Conservation (phyloP, 2,888 invertebrate species). For the Choreutis nemorana region DNA sequence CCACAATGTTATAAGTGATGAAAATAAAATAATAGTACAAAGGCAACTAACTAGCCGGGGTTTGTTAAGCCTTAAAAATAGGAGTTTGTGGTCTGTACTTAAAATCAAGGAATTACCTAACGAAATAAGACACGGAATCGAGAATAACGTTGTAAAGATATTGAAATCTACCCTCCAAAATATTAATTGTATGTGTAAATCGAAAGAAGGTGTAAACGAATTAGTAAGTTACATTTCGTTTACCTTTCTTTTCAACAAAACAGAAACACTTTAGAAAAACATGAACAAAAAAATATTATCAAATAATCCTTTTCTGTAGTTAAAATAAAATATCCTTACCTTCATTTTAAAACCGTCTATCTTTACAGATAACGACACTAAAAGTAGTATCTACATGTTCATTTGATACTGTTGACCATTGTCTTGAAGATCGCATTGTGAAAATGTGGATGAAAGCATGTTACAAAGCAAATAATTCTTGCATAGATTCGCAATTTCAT, state of each 20-base stretch:
- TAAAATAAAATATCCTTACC: too few species aligned
- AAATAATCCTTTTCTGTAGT: too few species aligned
- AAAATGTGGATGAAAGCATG: constrained; percentile 32
- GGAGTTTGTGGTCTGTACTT: constrained; percentile 27
- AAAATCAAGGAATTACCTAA: constrained; percentile 26
- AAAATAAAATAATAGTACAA: constrained; percentile 29
- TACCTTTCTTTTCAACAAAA: too few species aligned
- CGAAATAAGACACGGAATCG: constrained; percentile 7
- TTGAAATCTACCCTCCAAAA: background rate
- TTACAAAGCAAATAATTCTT: constrained; percentile 15
- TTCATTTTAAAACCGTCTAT: constrained; percentile 6
- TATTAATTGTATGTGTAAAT: background rate
- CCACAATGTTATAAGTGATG: constrained; percentile 24
- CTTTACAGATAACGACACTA: constrained; percentile 30
- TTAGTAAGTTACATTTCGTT: constrained; percentile 24
- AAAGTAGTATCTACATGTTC: constrained; percentile 30
- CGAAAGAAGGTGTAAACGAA: constrained; percentile 10
- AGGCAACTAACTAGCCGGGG: constrained; percentile 21
- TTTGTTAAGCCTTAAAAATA: too few species aligned
- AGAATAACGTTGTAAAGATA: background rate
- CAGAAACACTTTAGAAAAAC: too few species aligned
- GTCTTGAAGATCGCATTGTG: constrained; percentile 21
- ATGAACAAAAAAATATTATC: too few species aligned
- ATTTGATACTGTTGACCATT: constrained; percentile 16
- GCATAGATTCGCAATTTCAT: constrained; percentile 14